Base-by-base conservation (phyloP, 2,113 vertebrate genomes). In the Marmota monax region DNA sequence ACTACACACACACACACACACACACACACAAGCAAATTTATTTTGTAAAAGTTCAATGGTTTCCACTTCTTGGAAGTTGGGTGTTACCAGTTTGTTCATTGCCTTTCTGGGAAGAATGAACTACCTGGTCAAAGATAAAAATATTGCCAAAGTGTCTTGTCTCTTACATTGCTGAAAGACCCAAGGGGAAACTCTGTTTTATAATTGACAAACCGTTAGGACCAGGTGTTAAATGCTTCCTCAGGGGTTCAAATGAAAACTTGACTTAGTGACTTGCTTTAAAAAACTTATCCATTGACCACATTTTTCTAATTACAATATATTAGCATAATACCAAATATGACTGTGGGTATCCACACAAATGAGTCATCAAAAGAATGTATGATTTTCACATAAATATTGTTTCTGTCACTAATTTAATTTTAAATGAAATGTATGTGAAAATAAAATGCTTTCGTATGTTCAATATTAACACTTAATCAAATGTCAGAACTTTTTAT, bases 61-160 rank as follows among this genome's bases (percentile, higher is more conserved):
- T 84, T 95, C 72, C 23, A 84, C 17, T 96, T 97, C 84, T 95
- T 83, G 42, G 72, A 94, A 96, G 23, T 73, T 92, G 74, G 9
- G 6, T 90, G 27, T 93, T 95, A 79, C 45, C 25, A 79, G 63
- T 90, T 73, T 90, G 3, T 42, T 92, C 72, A 78, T 56, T 92
- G 58, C 5, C 58, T 25, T 93, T 92, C 79, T 88, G 45, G n/a
- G 39, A 95, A 95, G 73, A 48, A 16, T 39, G 37, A n/a, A 80
- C 25, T 39, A 80, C 29, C 67, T 95, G 70, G 8, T n/a, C 67
- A 80, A 23, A 78, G 56, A 87, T 58, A 53, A 82, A 87, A 95
- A 74, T 82, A 93, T 29, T 65, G 34, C 63, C 72, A 48, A 77
- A 67, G 34, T 74, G 27, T 53, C n/a, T 67, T 78, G n/a, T 58